Conservation (phyloP, 2,888 invertebrate species). For the Allophyes oxyacanthae region DNA sequence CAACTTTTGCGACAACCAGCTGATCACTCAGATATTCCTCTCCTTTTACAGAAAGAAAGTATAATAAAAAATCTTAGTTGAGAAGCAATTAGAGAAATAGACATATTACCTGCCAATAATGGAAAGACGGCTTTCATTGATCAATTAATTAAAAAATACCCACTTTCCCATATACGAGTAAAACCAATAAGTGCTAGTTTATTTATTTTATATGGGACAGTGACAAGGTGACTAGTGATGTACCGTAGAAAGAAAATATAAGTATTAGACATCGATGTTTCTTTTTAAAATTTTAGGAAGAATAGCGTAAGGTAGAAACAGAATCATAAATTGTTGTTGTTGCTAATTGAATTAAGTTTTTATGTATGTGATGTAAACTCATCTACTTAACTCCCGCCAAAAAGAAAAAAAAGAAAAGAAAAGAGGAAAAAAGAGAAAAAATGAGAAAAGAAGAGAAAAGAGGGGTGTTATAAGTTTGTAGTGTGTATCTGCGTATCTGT, state of each 20-base stretch:
- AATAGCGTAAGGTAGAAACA: too few relatives aligned
- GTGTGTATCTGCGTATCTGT: too few relatives aligned
- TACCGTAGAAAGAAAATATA: too few relatives aligned
- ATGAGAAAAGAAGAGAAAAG: too few relatives aligned
- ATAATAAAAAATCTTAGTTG: conserved; percentile 7
- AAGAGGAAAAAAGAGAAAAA: too few relatives aligned
- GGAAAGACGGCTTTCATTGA: conserved; percentile 53
- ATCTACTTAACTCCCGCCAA: too few relatives aligned
- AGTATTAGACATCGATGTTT: conserved; percentile 11
- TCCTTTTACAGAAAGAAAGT: conserved; percentile 26
- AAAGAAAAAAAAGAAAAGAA: too few relatives aligned
- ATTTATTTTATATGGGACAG: conserved; percentile 34
- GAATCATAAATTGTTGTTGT: too few relatives aligned
- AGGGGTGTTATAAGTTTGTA: too few relatives aligned
- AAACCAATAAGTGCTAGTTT: conserved; percentile 36
- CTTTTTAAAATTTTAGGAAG: too few relatives aligned
- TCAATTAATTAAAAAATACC: conserved; percentile 54
- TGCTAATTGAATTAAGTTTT: too few relatives aligned
- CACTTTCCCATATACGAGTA: conserved; percentile 21
- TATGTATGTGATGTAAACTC: too few relatives aligned
- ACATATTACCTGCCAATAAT: conserved; percentile 1
- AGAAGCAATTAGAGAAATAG: conserved; percentile 48
- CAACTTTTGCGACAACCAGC: background rate
- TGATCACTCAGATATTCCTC: background rate
- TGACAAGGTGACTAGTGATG: conserved; percentile 44